Evolutionary conservation across 1,140 invertebrate species (phyloP), one percentile per base, ranked within the genome.

Genomic region (Drosophila saltans): DNA sequence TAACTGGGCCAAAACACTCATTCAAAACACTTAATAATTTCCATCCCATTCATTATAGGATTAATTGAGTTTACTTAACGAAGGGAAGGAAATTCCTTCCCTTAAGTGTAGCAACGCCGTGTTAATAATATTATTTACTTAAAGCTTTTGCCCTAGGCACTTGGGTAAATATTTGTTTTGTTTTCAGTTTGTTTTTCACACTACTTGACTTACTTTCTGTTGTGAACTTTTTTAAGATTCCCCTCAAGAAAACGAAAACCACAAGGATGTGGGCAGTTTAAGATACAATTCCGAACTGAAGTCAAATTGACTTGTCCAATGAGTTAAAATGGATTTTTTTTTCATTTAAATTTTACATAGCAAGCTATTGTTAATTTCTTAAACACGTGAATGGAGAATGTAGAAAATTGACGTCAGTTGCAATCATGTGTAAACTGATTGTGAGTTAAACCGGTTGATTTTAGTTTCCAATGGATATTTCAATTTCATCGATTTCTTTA

Each of bases 281-380:
- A 24, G 8, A 59, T 16, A 40, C 33, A 39, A 59, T 21, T 40
- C 8, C 16, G 1, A 70, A 77, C 74, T 76, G 67, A 70, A 21
- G 10, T 3, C 3, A 40, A 30, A 72, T 59, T 58, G 66, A 52
- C 7, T 52, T n/a, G n/a, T 1, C 57, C 10, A 64, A 48, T 30
- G 28, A 9, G 16, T 57, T 40, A 56, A 67, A 36, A 9, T 2
- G 16, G 16, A 43, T 40, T 43, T 52, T 39, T 43, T 33, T 55
- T 69, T 16, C 36, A n/a, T 6, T n/a, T 48, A 24, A 48, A n/a
- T 6, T n/a, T 48, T 48, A 48, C 45, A 48, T 72, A 30, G n/a
- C 71, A 71, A 60, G 43, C 5, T 28, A 0, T 33, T 70, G 83
- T 63, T 82, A 85, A 85, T 86, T 85, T 28, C 66, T 21, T 39